phyloP scores from a whole-genome alignment of 2,113 vertebrate genomes.

The Cebus imitator region DNA sequence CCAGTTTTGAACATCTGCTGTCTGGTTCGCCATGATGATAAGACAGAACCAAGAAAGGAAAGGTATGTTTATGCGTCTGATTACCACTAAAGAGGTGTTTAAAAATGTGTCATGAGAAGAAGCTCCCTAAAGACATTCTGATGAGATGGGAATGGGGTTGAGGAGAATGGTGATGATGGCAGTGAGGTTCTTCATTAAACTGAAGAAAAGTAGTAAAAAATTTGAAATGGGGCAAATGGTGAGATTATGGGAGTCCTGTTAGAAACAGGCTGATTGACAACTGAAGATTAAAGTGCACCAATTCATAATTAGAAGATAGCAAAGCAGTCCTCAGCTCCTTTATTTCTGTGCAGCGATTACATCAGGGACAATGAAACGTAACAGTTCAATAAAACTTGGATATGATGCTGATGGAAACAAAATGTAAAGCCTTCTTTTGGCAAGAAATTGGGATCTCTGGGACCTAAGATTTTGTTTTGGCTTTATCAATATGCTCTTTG shows the following conservation, averaged over 20 bases:
- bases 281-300: not conserved
- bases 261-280: not conserved
- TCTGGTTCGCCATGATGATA: not conserved
- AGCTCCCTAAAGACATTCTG: not conserved
- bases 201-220: not conserved
- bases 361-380: not conserved
- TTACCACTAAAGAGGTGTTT: not conserved
- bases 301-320: not conserved
- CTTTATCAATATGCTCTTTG: not conserved
- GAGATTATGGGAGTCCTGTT: not conserved
- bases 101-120: not conserved
- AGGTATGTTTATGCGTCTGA: not conserved
- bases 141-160: fast-evolving
- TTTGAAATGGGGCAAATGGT: not conserved
- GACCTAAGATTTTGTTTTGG: not conserved
- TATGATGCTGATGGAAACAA: not conserved
- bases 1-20: not conserved
- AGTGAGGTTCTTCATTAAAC: not conserved
- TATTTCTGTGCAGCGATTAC: not conserved
- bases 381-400: not conserved
- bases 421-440: not conserved
- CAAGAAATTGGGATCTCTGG: not conserved
- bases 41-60: not conserved
- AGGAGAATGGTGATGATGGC: fast-evolving
- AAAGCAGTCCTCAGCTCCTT: not conserved